These are phyloP conservation scores for Callyntrura sp. DNA, from an alignment of 2,888 invertebrate species.

Conservation along the genomic window DNA sequence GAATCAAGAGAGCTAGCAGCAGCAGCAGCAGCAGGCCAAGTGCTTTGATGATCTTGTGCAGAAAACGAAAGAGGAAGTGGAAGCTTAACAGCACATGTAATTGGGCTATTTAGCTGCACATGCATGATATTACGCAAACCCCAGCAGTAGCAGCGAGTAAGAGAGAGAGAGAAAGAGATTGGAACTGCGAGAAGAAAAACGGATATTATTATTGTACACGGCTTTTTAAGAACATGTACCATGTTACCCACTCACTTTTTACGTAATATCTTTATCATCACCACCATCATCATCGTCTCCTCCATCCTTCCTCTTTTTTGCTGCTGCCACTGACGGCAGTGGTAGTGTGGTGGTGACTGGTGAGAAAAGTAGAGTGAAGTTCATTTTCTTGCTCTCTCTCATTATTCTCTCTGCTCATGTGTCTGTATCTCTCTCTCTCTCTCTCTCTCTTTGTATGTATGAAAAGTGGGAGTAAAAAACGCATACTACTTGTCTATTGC, in stretches of 20 bases:
- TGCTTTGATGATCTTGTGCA: neutral
- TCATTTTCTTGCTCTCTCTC: constrained; percentile 56
- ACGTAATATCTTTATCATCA: constrained; percentile 45
- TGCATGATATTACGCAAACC: constrained; percentile 28
- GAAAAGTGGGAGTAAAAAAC: neutral
- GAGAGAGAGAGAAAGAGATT: too few species aligned
- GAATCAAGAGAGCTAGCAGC: neutral
- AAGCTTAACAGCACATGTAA: constrained; percentile 70
- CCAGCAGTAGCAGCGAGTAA: too few species aligned
- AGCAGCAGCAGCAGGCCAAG: constrained; percentile 1
- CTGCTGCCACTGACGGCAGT: neutral
- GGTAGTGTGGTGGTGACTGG: too few species aligned
- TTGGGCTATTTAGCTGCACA: constrained; percentile 75
- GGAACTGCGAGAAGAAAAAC: constrained; percentile 22
- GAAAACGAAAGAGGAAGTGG: constrained; percentile 45
- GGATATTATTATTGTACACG: constrained; percentile 38
- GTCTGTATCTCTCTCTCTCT: constrained; percentile 48
- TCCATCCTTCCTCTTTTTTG: constrained; percentile 23
- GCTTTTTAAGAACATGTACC: constrained; percentile 37
- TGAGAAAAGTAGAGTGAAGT: constrained; percentile 64
- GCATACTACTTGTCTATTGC: neutral
- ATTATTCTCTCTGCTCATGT: neutral
- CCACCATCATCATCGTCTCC: constrained; percentile 29
- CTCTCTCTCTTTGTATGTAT: neutral
- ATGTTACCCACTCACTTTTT: constrained; percentile 46